A percentile compares a stretch with the other conserved stretches of the same genome.
Evolutionary conservation across 2,113 vertebrate genomes (phyloP).

Genomic region (Xiphorhynchus elegans): DNA sequence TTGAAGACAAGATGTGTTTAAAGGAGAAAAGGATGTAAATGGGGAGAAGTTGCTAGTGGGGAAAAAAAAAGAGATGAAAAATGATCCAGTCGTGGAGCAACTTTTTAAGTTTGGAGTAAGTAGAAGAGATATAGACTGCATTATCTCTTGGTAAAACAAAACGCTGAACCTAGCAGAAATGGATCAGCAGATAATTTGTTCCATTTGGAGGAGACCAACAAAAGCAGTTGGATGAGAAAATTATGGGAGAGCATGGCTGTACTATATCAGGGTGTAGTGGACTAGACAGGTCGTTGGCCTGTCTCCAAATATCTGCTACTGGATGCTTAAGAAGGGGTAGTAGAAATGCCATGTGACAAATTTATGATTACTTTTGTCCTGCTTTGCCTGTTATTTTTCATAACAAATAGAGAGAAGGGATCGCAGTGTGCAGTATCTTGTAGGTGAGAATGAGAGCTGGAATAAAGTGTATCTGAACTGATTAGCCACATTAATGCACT

Average conservation of each 20-base stretch:
- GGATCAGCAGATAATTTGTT: conserved; percentile 1
- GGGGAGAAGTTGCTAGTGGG: neutral
- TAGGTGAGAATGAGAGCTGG: neutral
- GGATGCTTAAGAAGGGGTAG: neutral
- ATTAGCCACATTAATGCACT: neutral
- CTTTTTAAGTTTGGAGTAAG: neutral
- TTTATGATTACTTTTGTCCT: neutral
- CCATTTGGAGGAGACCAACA: neutral
- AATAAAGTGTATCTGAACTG: neutral
- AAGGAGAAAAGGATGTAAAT: neutral
- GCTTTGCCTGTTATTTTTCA: neutral
- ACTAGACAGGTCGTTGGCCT: neutral
- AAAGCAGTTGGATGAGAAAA: neutral
- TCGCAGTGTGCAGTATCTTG: neutral
- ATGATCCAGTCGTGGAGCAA: neutral
- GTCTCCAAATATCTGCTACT: neutral
- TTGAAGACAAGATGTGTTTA: neutral
- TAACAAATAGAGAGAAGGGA: neutral
- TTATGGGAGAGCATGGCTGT: neutral
- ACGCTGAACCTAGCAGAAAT: conserved; percentile 3
- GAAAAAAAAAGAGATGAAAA: neutral
- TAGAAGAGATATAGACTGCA: neutral
- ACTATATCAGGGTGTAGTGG: neutral
- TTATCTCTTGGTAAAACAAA: neutral
- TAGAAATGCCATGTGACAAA: neutral